Conservation (phyloP, 2,888 invertebrate genomes). For the Eupithecia vulgata region DNA sequence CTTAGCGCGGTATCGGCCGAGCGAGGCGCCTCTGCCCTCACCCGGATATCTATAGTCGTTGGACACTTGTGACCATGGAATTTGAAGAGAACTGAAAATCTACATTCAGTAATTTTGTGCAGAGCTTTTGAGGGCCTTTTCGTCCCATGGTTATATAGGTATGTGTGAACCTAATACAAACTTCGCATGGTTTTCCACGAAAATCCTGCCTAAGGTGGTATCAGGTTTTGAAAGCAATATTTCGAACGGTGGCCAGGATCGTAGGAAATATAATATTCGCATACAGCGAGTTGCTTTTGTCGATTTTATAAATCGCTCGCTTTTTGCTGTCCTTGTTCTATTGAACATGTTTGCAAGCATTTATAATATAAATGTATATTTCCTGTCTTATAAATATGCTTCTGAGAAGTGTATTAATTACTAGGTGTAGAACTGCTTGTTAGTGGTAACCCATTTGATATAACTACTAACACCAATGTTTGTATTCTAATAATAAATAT, state of each 20-base stretch:
- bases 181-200: slow-evolving; percentile 65
- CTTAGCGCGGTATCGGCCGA: slow-evolving; percentile 87
- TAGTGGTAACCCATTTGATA: slow-evolving; percentile 33
- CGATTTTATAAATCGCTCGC: slow-evolving; percentile 44
- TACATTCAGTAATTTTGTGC: neutral
- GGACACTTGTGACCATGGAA: neutral
- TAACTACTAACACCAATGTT: slow-evolving; percentile 23
- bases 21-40: slow-evolving; percentile 60
- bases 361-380: slow-evolving; percentile 51
- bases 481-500: slow-evolving; percentile 16
- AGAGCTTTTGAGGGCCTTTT: neutral
- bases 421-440: slow-evolving; percentile 59
- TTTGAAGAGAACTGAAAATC: slow-evolving; percentile 2
- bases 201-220: slow-evolving; percentile 64
- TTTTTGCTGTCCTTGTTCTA: slow-evolving; percentile 34
- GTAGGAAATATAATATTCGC: slow-evolving; percentile 32
- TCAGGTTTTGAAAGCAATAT: slow-evolving; percentile 20
- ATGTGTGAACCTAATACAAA: slow-evolving; percentile 44
- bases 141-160: slow-evolving; percentile 8
- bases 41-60: slow-evolving; percentile 9
- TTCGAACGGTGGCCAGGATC: slow-evolving; percentile 25
- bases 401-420: slow-evolving; percentile 68
- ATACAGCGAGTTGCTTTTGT: slow-evolving; percentile 32
- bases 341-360: slow-evolving; percentile 52
- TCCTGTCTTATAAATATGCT: slow-evolving; percentile 51